Percentiles rank a stretch among this genome's conserved stretches.
phyloP scores from a whole-genome alignment of 1,140 invertebrate genomes.

The Zelostemma sp. region DNA sequence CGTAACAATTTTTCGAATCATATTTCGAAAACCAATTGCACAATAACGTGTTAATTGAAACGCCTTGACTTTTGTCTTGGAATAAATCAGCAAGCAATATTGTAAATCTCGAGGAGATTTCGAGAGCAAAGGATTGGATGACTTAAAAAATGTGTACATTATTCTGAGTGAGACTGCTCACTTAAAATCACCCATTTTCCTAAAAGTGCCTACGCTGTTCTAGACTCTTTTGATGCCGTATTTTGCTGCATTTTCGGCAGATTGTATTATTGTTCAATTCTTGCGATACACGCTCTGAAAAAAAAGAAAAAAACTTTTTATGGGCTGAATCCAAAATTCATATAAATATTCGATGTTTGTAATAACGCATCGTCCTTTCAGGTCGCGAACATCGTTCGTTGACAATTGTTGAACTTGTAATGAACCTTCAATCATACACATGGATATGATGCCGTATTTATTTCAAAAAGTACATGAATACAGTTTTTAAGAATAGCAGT shows the following conservation, averaged over 20 bases:
- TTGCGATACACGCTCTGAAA: conserved; percentile 14
- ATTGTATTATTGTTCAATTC: conserved; percentile 29
- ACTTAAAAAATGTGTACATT: conserved; percentile 11
- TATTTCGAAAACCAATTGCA: no score
- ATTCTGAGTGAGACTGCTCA: conserved; percentile 20
- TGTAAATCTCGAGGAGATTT: conserved; percentile 12
- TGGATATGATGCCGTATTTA: no score
- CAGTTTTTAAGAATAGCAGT: no score
- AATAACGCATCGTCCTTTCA: conserved; percentile 29
- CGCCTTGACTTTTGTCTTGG: conserved; percentile 25
- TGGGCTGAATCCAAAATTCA: background rate
- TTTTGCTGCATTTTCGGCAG: conserved; percentile 37
- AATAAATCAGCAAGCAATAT: conserved; percentile 23
- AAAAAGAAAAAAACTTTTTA: conserved; percentile 9
- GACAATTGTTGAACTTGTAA: no score
- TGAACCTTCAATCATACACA: no score
- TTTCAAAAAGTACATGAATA: no score
- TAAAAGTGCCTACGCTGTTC: conserved; percentile 68
- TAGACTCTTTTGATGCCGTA: conserved; percentile 41
- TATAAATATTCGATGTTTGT: conserved; percentile 8
- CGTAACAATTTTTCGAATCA: background rate
- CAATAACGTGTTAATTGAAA: conserved; percentile 2
- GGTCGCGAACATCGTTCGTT: conserved; percentile 10
- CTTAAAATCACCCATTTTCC: conserved; percentile 51
- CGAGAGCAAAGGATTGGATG: conserved; percentile 6